These are phyloP conservation scores for Zalophus californianus DNA, from an alignment of 2,797 vertebrate species.

Conservation along the genomic window DNA sequence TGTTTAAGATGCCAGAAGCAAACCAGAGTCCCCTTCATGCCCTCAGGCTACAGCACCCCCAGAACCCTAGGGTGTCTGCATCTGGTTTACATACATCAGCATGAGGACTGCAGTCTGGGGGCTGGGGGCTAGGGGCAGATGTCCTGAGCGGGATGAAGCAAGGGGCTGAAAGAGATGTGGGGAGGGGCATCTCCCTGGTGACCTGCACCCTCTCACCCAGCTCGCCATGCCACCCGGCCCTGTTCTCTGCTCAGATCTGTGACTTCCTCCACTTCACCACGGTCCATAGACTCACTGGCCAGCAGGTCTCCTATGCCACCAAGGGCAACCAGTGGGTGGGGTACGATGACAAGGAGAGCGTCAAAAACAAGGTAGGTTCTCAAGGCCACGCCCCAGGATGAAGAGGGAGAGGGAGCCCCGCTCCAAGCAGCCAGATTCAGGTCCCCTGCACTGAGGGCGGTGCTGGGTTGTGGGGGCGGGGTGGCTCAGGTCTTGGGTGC, in stretches of 20 bases:
- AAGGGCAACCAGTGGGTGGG: constrained; percentile 88
- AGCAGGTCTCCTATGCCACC: constrained; percentile 89
- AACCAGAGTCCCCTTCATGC: not conserved
- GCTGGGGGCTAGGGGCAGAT: not conserved
- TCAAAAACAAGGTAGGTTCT: constrained; percentile 86
- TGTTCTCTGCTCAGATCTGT: constrained; percentile 87
- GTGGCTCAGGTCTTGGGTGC: not conserved
- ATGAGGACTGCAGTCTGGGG: not conserved
- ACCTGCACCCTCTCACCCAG: not conserved
- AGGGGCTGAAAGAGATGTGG: not conserved
- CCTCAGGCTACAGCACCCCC: not conserved
- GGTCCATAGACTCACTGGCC: constrained; percentile 83
- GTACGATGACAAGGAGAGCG: constrained; percentile 88
- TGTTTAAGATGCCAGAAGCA: not conserved
- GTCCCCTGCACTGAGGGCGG: not conserved
- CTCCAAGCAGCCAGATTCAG: not conserved
- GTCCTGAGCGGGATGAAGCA: not conserved
- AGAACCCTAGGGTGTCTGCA: not conserved
- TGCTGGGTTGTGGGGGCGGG: not conserved
- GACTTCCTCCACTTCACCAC: constrained; percentile 87
- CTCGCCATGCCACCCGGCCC: not conserved
- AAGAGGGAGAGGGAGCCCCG: not conserved
- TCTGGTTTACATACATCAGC: not conserved
- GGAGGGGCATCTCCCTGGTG: not conserved
- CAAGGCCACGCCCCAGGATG: not conserved